phyloP scores from a whole-genome alignment of 2,888 invertebrate genomes.

The Lasiommata megera region DNA sequence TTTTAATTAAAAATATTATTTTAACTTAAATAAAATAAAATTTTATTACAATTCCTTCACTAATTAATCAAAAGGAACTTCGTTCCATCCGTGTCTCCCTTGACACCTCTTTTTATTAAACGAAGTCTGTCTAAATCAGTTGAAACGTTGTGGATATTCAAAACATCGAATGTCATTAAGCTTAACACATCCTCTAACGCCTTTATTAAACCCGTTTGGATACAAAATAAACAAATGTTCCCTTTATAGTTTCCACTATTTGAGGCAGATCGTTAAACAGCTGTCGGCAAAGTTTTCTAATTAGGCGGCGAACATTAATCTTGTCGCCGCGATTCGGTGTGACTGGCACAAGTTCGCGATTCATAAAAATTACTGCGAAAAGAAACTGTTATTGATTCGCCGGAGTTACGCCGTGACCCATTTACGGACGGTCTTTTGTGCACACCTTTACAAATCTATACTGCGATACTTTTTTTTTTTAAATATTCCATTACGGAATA shows the following conservation, averaged over 20 bases:
- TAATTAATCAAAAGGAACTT: too few species aligned
- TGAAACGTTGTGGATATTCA: too few species aligned
- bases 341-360: slow-evolving; percentile 60
- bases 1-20: too few species aligned
- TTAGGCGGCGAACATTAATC: slow-evolving; percentile 70
- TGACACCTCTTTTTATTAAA: too few species aligned
- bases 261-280: slow-evolving; percentile 56
- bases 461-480: too few species aligned
- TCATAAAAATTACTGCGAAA: slow-evolving; percentile 50
- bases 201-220: background rate
- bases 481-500: too few species aligned
- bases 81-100: too few species aligned
- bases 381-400: slow-evolving; percentile 9
- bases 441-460: background rate
- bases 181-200: too few species aligned
- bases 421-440: background rate
- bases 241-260: slow-evolving; percentile 4
- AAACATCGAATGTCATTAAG: too few species aligned
- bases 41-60: too few species aligned
- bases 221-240: background rate
- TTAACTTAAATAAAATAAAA: too few species aligned
- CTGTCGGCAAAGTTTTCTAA: slow-evolving; percentile 71
- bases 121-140: too few species aligned
- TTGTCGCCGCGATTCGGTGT: slow-evolving; percentile 43
- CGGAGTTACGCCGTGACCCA: background rate